These are phyloP conservation scores for Lophotis ruficrista DNA, from an alignment of 2,113 vertebrate species.

Conservation along the genomic window DNA sequence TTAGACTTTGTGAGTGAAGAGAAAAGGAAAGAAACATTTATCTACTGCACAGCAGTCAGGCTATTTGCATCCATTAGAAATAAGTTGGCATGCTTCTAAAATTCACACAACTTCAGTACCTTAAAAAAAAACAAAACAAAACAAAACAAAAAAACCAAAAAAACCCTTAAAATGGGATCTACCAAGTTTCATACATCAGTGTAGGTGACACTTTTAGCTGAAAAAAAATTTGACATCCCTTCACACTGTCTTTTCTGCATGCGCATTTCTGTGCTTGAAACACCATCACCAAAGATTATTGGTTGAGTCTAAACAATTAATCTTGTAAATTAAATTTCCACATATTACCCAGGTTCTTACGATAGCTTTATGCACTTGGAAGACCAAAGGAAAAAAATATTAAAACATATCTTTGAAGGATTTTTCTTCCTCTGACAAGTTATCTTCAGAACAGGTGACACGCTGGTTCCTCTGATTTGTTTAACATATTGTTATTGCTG, in stretches of 20 bases:
- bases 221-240: not conserved
- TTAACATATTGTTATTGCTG: not conserved
- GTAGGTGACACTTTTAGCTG: not conserved
- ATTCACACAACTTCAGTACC: slow-evolving; percentile 15
- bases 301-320: not conserved
- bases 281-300: not conserved
- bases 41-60: slow-evolving; percentile 19
- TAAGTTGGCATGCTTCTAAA: slow-evolving; percentile 10
- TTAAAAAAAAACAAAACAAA: not conserved
- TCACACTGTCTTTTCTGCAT: not conserved
- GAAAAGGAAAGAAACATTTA: slow-evolving; percentile 9
- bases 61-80: not conserved
- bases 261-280: not conserved
- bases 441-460: not conserved
- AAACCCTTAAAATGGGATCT: not conserved
- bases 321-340: not conserved
- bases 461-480: not conserved
- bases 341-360: not conserved
- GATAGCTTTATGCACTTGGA: not conserved
- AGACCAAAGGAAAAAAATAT: not conserved
- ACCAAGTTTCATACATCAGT: not conserved
- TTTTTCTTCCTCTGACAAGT: not conserved
- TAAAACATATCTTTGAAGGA: not conserved
- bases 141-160: not conserved
- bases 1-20: not conserved